Evolutionary conservation across 2,797 vertebrate species (phyloP), one percentile per base, ranked within the genome.

Genomic region (Salmo trutta): DNA sequence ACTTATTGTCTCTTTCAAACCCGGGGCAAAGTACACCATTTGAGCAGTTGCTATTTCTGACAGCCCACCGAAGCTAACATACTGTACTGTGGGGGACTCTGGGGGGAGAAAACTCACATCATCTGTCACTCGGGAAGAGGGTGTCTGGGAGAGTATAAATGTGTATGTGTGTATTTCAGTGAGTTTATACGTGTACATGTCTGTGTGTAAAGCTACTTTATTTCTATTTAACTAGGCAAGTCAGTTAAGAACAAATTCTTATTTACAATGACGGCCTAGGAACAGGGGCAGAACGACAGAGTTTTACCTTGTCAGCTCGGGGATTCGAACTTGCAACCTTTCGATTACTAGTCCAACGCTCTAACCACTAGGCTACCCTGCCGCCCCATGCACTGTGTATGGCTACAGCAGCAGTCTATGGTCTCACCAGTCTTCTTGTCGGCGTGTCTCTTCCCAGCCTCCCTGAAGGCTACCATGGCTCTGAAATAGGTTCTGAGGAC

Each of bases 401-500:
- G 6, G 41, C 41, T 47, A 14, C 41, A 47, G 10, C 10, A 12
- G 10, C 10, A 47, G 41, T 47, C 41, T 47, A 47, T 47, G n/a
- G 15, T 56, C 71, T 79, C 93, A 99, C 98, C 96, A 0, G 91
- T 91, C 88, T 96, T 98, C 85, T 93, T 98, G 87, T 96, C 94
- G 73, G 89, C 87, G 1, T 94, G 90, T 73, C 93, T 93, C 88
- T 91, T 95, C 0, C 96, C 97, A 4, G 97, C 96, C 87, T 96
- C 95, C 74, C 95, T 94, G 74, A 99, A 97, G 15, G 96, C 96
- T 54, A 97, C 95, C 75, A 93, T 17, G 0, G 96, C 98, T 90
- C 98, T 95, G 93, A 98, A 99, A 78, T 96, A 97, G 0, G 96
- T 96, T 19, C 98, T 90, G 3, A 99, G 95, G 85, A 98, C 94